Percentiles rank a stretch among this genome's conserved stretches.
Conservation (phyloP, 2,797 vertebrate genomes). For the Enteromius treurensis region DNA sequence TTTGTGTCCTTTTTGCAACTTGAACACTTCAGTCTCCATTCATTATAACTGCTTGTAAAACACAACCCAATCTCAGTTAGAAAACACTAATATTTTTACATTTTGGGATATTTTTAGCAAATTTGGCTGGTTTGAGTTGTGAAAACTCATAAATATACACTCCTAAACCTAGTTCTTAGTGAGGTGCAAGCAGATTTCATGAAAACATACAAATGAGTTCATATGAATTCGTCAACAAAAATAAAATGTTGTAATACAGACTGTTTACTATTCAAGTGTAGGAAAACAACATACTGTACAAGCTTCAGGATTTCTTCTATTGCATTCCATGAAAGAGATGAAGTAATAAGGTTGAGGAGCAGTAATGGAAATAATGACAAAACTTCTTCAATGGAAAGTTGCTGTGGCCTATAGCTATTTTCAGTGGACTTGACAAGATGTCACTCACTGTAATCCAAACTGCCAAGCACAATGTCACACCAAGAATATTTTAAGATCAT, state of each 20-base stretch:
- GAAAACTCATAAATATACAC: background rate
- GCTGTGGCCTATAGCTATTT: background rate
- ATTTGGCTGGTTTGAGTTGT: background rate
- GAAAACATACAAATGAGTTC: background rate
- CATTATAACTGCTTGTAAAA: background rate
- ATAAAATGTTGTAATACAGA: background rate
- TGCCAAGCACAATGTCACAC: background rate
- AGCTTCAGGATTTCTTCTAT: background rate
- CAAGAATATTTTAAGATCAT: slow-evolving; percentile 20
- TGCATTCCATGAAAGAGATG: background rate
- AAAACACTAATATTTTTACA: background rate
- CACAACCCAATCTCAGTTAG: background rate
- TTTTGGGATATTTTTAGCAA: background rate
- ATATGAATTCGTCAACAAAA: background rate
- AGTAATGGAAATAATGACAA: background rate
- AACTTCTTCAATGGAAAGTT: background rate
- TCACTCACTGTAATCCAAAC: slow-evolving; percentile 1
- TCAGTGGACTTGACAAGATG: background rate
- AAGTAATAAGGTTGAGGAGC: background rate
- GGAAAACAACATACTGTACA: background rate
- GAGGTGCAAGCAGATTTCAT: background rate
- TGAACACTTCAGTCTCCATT: background rate
- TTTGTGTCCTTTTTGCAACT: background rate
- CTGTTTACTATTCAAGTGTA: background rate
- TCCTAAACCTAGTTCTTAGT: background rate